Percentiles rank a stretch among this genome's conserved stretches.
These are phyloP conservation scores for Pseudorasbora parva DNA, from an alignment of 2,113 vertebrate genomes.

Conservation along the genomic window DNA sequence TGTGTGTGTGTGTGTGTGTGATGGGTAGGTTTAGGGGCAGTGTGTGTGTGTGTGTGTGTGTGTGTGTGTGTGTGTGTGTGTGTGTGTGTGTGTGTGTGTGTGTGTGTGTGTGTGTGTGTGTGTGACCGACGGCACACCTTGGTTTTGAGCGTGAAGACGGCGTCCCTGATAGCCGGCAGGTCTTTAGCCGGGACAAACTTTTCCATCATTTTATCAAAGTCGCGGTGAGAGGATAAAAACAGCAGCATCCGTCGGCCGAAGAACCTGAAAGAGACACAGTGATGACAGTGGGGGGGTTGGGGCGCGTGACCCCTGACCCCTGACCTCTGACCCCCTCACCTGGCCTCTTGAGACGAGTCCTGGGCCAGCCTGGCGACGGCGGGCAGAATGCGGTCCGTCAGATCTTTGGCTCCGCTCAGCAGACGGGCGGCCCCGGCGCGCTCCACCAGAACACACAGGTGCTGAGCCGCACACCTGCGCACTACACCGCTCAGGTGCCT, in stretches of 20 bases:
- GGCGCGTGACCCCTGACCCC: neutral
- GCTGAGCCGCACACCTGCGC: constrained; percentile 87
- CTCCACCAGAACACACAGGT: constrained; percentile 81
- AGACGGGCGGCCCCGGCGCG: constrained; percentile 80
- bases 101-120: no score
- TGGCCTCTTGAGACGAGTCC: constrained; percentile 90
- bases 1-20: no score
- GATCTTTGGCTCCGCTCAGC: constrained; percentile 78
- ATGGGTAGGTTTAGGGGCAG: no score
- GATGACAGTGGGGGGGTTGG: neutral
- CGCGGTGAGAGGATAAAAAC: constrained; percentile 82
- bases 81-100: no score
- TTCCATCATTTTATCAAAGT: constrained; percentile 89
- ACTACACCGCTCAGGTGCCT: constrained; percentile 90
- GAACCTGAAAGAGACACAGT: constrained; percentile 74
- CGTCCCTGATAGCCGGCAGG: constrained; percentile 84
- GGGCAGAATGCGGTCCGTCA: constrained; percentile 84
- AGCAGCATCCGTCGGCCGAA: constrained; percentile 91
- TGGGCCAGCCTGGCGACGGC: constrained; percentile 84
- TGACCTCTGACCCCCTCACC: no score
- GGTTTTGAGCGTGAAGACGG: constrained; percentile 80
- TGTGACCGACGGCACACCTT: constrained; percentile 76
- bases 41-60: no score
- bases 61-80: no score
- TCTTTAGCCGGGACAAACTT: constrained; percentile 86